Base-by-base conservation (phyloP, 2,888 invertebrate genomes). In the Rugalucina vietnamica region DNA sequence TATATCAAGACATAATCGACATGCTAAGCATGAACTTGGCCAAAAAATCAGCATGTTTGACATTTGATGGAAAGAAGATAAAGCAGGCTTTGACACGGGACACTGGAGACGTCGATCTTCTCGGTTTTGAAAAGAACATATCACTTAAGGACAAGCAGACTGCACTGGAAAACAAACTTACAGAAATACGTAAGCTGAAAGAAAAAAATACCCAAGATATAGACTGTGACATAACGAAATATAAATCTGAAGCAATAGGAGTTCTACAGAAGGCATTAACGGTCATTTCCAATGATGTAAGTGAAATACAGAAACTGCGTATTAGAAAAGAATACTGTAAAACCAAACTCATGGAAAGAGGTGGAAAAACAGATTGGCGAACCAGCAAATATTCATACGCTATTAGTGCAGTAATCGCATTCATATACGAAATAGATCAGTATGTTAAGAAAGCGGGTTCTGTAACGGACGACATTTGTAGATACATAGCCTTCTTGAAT, bases 311-410 rank as follows among this genome's bases (percentile, higher is more conserved):
- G n/a, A n/a, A n/a, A n/a, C n/a, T n/a, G n/a, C n/a, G n/a, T 24
- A 36, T 24, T 10, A 84, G 78, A 36, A 84, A 81, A 27, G 77
- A 84, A 39, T 84, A 84, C 32, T 73, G 74, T 29, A 75, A 74
- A 27, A 49, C 37, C 21, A 81, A 84, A 60, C 57, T 78, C 8
- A 81, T 78, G 0, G 75, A 84, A 37, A 36, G 78, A 36, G 39
- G 75, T 32, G 84, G 72, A 1, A 37, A 36, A 12, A 8, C n/a
- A 24, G 50, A 81, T n/a, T 79, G 79, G 79, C 36, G 73, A 3
- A 79, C 49, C 12, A 72, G 79, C 29, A 79, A 71, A 39, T 79
- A 72, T 29, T 36, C 54, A 0, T 74, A 79, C 37, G 79, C 79
- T n/a, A 74, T 79, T 10, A 69, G 79, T 36, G 79, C 79, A 0